Evolutionary conservation across 1,140 invertebrate species (phyloP).

Genomic region (Neodiprion fabricii): DNA sequence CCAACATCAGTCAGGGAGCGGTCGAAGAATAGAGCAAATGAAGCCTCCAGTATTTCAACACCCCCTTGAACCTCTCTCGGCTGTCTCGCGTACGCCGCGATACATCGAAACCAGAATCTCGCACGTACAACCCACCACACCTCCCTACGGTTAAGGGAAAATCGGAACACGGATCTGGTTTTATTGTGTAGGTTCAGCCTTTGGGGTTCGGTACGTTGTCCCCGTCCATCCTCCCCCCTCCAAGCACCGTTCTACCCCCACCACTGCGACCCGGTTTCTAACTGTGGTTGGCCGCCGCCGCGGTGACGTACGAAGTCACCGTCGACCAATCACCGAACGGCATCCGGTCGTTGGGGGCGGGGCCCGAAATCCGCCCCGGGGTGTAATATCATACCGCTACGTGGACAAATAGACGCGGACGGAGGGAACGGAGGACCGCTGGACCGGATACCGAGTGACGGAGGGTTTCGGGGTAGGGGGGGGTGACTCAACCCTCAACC

Average conservation of each 20-base stretch:
- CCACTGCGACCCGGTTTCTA: not conserved
- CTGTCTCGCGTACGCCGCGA: not conserved
- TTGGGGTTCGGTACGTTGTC: too few relatives aligned
- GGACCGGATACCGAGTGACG: not conserved
- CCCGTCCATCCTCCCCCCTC: not conserved
- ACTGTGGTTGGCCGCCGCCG: constrained; percentile 14
- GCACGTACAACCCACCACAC: too few relatives aligned
- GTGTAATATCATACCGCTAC: constrained; percentile 60
- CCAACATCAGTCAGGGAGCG: constrained; percentile 22
- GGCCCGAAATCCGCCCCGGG: constrained; percentile 51
- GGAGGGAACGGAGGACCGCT: constrained; percentile 14
- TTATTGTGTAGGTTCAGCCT: not conserved
- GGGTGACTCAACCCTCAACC: not conserved
- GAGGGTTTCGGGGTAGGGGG: not conserved
- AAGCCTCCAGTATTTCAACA: constrained; percentile 58
- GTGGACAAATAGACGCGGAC: constrained; percentile 58
- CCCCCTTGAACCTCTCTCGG: constrained; percentile 33
- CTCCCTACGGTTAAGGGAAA: too few relatives aligned
- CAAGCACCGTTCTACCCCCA: not conserved
- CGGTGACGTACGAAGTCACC: constrained; percentile 44
- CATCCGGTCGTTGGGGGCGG: not conserved
- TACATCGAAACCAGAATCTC: too few relatives aligned
- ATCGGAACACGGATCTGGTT: too few relatives aligned
- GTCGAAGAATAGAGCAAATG: constrained; percentile 56
- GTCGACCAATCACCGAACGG: constrained; percentile 45